Evolutionary conservation across 2,113 vertebrate species (phyloP).

Genomic region (Chaetodon auriga): DNA sequence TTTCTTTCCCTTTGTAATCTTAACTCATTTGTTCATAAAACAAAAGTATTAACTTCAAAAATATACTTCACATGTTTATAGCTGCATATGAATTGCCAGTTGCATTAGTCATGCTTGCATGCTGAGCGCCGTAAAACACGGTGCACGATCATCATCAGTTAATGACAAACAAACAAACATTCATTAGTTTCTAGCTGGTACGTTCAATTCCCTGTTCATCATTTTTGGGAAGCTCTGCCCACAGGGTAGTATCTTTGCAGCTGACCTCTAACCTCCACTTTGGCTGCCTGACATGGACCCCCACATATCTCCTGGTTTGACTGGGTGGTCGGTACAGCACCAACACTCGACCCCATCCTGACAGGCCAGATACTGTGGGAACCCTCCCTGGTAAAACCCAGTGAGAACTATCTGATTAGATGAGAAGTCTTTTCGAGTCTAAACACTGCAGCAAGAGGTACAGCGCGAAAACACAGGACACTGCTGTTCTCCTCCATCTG

Average conservation of each 20-base stretch:
- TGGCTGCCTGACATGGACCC: slow-evolving; percentile 42
- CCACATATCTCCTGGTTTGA: slow-evolving; percentile 40
- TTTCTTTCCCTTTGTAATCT: no score
- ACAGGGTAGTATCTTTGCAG: slow-evolving; percentile 49
- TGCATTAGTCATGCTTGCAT: no score
- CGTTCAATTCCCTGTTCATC: not conserved
- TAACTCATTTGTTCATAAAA: no score
- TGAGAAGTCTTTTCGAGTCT: not conserved
- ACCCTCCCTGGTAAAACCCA: slow-evolving; percentile 19
- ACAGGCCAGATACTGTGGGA: slow-evolving; percentile 68
- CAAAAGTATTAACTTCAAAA: no score
- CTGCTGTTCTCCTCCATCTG: slow-evolving; percentile 6
- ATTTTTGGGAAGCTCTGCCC: slow-evolving; percentile 31
- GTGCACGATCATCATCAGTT: no score
- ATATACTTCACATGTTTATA: no score
- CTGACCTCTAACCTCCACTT: slow-evolving; percentile 60
- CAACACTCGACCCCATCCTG: slow-evolving; percentile 39
- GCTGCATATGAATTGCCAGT: no score
- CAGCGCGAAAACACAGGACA: slow-evolving; percentile 11
- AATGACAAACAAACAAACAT: no score
- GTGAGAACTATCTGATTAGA: slow-evolving; percentile 25
- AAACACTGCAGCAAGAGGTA: not conserved
- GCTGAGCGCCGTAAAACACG: no score
- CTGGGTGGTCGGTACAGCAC: slow-evolving; percentile 62
- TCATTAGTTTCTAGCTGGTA: no score